Conservation (phyloP, 53 echinoderm and acorn worm genomes). For the Echinometra lucunter region DNA sequence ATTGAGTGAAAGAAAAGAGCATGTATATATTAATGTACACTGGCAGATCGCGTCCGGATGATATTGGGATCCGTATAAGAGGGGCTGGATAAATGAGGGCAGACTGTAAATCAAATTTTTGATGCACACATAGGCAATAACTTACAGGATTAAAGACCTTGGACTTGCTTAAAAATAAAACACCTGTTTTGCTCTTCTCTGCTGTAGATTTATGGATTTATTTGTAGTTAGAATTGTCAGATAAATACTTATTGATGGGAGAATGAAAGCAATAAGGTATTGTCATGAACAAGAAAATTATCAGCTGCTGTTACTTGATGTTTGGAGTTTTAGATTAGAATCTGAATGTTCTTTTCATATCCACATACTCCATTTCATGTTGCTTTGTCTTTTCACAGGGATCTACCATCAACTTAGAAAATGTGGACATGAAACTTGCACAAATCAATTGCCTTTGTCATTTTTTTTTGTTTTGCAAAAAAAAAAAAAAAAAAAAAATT, state of each 20-base stretch:
- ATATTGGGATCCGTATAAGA: no score
- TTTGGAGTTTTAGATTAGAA: neutral
- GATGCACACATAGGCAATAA: neutral
- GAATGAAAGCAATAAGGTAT: constrained; percentile 24
- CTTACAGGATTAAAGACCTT: neutral
- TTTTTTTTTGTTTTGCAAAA: neutral
- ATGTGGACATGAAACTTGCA: neutral
- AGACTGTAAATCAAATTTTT: neutral
- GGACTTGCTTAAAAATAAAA: neutral
- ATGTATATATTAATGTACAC: no score
- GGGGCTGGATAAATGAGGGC: no score
- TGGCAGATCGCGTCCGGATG: no score
- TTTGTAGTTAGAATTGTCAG: neutral
- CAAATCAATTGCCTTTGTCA: neutral
- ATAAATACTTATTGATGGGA: neutral
- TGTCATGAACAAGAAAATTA: neutral
- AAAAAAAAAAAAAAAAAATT: no score
- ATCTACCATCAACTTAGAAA: neutral
- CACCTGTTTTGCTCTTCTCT: neutral
- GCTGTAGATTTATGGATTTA: neutral
- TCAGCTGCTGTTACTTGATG: constrained; percentile 11
- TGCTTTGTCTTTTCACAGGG: neutral
- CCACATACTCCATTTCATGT: neutral
- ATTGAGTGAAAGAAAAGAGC: no score
- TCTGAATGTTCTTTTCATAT: neutral